phyloP scores from a whole-genome alignment of 2,888 invertebrate species.

The Linyphia triangularis region DNA sequence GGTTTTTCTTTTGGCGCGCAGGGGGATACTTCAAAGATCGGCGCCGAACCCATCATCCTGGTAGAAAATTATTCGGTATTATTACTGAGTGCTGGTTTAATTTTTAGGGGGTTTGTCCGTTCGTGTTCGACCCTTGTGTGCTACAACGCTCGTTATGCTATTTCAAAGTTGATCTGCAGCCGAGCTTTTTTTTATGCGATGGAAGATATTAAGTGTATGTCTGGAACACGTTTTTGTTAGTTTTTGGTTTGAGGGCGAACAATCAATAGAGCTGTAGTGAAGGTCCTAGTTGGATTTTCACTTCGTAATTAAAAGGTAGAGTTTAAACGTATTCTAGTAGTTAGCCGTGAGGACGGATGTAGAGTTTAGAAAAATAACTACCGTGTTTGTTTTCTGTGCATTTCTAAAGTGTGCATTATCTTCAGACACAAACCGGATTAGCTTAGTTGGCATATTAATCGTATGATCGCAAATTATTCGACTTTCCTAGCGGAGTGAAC shows the following conservation, averaged over 20 bases:
- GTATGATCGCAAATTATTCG: neutral
- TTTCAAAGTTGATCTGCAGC: neutral
- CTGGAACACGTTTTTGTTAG: neutral
- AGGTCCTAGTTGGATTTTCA: too few species aligned
- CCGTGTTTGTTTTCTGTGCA: too few species aligned
- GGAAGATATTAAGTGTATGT: neutral
- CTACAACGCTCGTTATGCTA: neutral
- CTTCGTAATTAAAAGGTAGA: too few species aligned
- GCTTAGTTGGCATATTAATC: too few species aligned
- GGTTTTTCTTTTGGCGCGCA: constrained; percentile 19
- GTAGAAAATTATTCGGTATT: constrained; percentile 17
- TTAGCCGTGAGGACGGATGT: too few species aligned
- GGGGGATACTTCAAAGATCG: constrained; percentile 47
- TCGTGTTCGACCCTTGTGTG: constrained; percentile 2
- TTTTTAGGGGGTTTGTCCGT: constrained; percentile 22
- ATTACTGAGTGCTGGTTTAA: constrained; percentile 39
- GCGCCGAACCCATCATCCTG: constrained; percentile 6
- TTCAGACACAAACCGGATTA: too few species aligned
- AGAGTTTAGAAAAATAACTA: too few species aligned
- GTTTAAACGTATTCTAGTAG: too few species aligned
- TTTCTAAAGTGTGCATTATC: too few species aligned
- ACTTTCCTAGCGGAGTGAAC: neutral
- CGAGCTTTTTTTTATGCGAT: neutral
- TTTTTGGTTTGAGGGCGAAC: neutral
- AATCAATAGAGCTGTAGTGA: too few species aligned